These are phyloP conservation scores for Dolomedes plantarius DNA, from an alignment of 2,888 invertebrate species.

Conservation along the genomic window DNA sequence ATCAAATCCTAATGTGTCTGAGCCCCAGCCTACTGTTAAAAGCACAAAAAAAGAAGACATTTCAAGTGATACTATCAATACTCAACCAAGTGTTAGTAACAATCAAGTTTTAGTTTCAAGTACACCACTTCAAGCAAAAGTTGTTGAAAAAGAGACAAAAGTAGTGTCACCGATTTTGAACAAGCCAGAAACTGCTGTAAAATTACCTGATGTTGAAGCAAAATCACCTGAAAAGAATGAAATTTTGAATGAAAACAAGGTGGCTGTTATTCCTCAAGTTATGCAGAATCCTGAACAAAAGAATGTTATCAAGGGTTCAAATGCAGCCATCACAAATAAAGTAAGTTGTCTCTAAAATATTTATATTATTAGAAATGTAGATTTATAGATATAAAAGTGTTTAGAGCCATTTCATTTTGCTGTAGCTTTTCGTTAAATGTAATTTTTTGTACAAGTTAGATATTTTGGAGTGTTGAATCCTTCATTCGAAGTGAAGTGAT, in stretches of 20 bases:
- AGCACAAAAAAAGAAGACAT: not conserved
- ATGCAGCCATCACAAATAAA: not conserved
- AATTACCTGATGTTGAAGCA: not conserved
- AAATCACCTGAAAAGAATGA: not conserved
- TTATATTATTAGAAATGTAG: too few relatives aligned
- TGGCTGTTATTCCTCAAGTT: not conserved
- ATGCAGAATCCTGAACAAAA: not conserved
- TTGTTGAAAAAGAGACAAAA: not conserved
- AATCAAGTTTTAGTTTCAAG: not conserved
- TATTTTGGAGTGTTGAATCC: too few relatives aligned
- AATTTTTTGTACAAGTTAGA: too few relatives aligned
- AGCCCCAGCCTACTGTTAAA: constrained; percentile 10
- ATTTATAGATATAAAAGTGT: too few relatives aligned
- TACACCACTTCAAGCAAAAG: not conserved
- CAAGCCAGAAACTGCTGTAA: not conserved
- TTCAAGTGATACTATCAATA: not conserved
- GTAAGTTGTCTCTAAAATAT: not conserved
- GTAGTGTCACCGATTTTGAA: not conserved
- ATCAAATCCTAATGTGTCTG: constrained; percentile 36
- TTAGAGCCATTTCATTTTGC: too few relatives aligned
- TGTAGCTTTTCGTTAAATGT: too few relatives aligned
- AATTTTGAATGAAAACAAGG: not conserved
- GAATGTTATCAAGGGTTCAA: not conserved
- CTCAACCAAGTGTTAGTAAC: not conserved
- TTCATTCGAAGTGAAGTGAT: too few relatives aligned